phyloP scores from a whole-genome alignment of 2,113 vertebrate species.

The Ammospiza nelsoni region DNA sequence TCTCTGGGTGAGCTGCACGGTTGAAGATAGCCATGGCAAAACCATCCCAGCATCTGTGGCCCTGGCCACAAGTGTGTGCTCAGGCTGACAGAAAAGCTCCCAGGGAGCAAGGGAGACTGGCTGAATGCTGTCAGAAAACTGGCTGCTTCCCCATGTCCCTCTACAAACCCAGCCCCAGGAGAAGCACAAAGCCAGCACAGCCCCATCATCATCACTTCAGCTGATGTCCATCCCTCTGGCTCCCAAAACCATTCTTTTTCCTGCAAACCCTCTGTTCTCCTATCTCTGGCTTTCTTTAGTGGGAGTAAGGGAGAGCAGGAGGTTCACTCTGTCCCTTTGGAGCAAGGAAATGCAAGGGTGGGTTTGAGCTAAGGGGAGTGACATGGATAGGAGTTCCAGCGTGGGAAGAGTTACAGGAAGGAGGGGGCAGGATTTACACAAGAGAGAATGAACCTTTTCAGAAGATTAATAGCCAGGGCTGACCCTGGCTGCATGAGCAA shows the following conservation, averaged over 20 bases:
- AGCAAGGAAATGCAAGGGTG: not conserved
- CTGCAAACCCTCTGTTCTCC: not conserved
- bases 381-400: not conserved
- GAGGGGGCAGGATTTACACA: conserved; percentile 25
- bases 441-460: not conserved
- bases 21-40: not conserved
- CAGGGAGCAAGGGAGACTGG: not conserved
- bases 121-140: not conserved
- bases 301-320: not conserved
- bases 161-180: not conserved
- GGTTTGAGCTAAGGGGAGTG: not conserved
- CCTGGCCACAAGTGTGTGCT: not conserved
- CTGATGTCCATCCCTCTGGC: not conserved
- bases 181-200: not conserved
- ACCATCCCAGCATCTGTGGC: not conserved
- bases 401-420: not conserved
- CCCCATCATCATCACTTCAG: not conserved
- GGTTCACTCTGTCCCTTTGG: not conserved
- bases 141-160: not conserved
- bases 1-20: not conserved
- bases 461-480: conserved; percentile 27
- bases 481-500: not conserved
- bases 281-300: not conserved
- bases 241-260: not conserved
- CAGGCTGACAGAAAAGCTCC: not conserved